Conservation (phyloP, 2,797 vertebrate genomes). For the Echiichthys vipera region DNA sequence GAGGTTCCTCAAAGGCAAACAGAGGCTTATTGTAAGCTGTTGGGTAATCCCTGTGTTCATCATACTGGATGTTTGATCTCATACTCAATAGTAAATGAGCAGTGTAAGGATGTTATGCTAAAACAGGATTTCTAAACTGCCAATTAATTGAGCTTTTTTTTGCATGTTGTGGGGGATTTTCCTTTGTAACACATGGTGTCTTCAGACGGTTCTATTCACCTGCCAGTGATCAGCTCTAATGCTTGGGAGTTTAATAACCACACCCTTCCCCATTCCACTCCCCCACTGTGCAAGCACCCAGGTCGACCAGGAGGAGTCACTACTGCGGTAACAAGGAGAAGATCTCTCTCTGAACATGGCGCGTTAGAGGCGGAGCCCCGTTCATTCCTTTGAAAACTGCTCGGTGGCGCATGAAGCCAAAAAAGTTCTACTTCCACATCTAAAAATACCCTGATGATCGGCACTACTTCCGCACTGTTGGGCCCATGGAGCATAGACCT, state of each 20-base stretch:
- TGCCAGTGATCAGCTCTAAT: conserved; percentile 2
- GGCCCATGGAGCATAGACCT: too few relatives aligned
- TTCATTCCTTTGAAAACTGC: too few relatives aligned
- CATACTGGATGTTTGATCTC: conserved; percentile 67
- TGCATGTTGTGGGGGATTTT: conserved; percentile 31
- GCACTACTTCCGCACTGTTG: too few relatives aligned
- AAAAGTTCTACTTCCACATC: too few relatives aligned
- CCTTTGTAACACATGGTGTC: conserved; percentile 46
- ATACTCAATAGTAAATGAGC: conserved; percentile 54
- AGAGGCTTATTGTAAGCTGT: conserved; percentile 61
- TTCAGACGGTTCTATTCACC: conserved; percentile 30
- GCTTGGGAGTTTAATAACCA: background rate
- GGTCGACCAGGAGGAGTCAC: conserved; percentile 1
- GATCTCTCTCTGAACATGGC: too few relatives aligned
- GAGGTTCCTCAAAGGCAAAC: conserved; percentile 67
- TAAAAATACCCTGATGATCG: too few relatives aligned
- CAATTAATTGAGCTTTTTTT: conserved; percentile 50
- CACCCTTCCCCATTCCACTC: background rate
- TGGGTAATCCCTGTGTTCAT: conserved; percentile 67
- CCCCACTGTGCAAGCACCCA: background rate
- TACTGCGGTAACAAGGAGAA: background rate
- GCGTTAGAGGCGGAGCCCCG: too few relatives aligned
- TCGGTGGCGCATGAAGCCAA: too few relatives aligned
- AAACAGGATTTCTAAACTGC: conserved; percentile 46
- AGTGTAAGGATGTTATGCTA: conserved; percentile 37